phyloP scores from a whole-genome alignment of 2,113 vertebrate genomes.

The Motacilla tschutschensis region DNA sequence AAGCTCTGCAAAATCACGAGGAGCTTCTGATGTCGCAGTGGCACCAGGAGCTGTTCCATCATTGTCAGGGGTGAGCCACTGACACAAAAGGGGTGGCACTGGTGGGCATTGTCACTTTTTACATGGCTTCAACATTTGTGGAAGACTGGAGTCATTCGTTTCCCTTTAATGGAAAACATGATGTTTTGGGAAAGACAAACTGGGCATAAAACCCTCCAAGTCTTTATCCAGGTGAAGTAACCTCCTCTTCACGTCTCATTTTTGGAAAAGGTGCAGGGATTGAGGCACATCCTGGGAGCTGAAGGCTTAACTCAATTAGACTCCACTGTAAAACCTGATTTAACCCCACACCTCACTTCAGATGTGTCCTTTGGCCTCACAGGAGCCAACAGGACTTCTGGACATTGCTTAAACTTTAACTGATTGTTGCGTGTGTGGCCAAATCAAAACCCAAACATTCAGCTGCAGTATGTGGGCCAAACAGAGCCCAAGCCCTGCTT shows the following conservation, averaged over 20 bases:
- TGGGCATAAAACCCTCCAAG: not conserved
- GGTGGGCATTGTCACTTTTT: not conserved
- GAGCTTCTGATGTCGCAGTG: not conserved
- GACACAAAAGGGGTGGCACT: not conserved
- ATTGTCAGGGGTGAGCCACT: not conserved
- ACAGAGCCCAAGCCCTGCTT: not conserved
- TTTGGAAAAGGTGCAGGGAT: not conserved
- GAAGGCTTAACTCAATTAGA: not conserved
- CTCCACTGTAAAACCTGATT: not conserved
- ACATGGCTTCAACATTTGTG: not conserved
- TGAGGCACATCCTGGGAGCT: not conserved
- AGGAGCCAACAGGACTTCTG: not conserved
- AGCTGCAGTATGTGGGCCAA: not conserved
- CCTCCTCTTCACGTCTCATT: not conserved
- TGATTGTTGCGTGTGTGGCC: not conserved
- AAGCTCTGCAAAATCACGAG: not conserved
- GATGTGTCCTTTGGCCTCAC: not conserved
- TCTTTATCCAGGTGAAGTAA: not conserved
- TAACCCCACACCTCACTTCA: not conserved
- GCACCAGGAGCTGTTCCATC: not conserved
- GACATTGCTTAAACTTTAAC: conserved; percentile 25
- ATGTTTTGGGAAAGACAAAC: not conserved
- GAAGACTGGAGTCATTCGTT: not conserved
- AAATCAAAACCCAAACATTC: not conserved
- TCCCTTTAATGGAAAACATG: not conserved